A percentile compares a stretch with the other conserved stretches of the same genome.
Conservation (phyloP, 2,888 invertebrate genomes). For the Drosophila mulleri region DNA sequence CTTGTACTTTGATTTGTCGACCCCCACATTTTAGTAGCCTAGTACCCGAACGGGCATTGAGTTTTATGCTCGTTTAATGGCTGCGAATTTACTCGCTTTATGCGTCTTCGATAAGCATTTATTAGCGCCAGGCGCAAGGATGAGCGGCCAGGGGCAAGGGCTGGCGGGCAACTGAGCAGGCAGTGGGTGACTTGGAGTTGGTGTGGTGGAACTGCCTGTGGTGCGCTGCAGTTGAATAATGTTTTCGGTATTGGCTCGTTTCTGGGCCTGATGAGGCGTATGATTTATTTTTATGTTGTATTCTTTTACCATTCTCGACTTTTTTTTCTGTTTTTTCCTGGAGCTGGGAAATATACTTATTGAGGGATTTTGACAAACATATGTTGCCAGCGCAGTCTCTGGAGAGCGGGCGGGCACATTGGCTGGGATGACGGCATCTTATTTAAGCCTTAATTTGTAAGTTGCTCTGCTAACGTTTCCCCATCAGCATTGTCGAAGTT, state of each 20-base stretch:
- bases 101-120: slow-evolving; percentile 82
- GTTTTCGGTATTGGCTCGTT: slow-evolving; percentile 70
- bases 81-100: slow-evolving; percentile 82
- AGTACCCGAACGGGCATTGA: slow-evolving; percentile 59
- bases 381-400: slow-evolving; percentile 53
- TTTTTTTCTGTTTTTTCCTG: slow-evolving; percentile 1
- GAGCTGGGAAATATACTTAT: slow-evolving; percentile 44
- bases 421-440: slow-evolving; percentile 47
- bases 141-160: not conserved
- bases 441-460: slow-evolving; percentile 70
- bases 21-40: slow-evolving; percentile 59
- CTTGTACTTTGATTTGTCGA: slow-evolving; percentile 79
- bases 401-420: slow-evolving; percentile 40
- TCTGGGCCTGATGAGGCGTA: slow-evolving; percentile 76
- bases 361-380: slow-evolving; percentile 51
- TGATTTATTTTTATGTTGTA: slow-evolving; percentile 77
- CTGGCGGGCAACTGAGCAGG: no score
- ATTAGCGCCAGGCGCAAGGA: slow-evolving; percentile 68
- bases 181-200: not conserved
- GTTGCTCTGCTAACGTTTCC: slow-evolving; percentile 60
- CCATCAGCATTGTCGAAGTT: slow-evolving; percentile 61
- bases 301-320: slow-evolving; percentile 44
- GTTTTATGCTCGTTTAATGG: slow-evolving; percentile 82
- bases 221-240: slow-evolving; percentile 53
- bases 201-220: not conserved